Percentiles rank a stretch among this genome's conserved stretches.
These are phyloP conservation scores for Gymnothorax reevesii DNA, from an alignment of 2,797 vertebrate species.

Conservation along the genomic window DNA sequence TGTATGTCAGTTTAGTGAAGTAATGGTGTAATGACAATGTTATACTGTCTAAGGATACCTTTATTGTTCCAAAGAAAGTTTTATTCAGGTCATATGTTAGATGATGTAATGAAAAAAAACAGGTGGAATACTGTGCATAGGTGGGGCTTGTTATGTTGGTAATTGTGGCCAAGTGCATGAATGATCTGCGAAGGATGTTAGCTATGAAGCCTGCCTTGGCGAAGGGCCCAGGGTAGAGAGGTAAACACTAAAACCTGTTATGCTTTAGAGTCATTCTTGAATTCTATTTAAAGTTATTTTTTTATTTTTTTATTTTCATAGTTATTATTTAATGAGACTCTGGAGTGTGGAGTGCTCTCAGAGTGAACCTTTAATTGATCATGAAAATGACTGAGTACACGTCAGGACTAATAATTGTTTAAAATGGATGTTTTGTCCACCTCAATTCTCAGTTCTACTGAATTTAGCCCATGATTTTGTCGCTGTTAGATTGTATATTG, in stretches of 20 bases:
- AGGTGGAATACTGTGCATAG: not conserved
- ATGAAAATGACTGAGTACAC: too few relatives aligned
- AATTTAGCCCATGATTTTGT: too few relatives aligned
- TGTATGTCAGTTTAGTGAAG: not conserved
- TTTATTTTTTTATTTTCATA: not conserved
- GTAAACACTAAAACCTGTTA: not conserved
- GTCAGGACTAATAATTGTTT: too few relatives aligned
- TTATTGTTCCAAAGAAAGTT: conserved; percentile 4
- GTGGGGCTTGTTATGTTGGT: not conserved
- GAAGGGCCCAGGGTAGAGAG: not conserved
- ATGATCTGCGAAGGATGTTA: not conserved
- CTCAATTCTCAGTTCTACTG: too few relatives aligned
- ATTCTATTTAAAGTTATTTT: not conserved
- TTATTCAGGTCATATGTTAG: not conserved
- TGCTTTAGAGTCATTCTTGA: not conserved
- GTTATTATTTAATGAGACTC: too few relatives aligned
- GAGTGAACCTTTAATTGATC: too few relatives aligned
- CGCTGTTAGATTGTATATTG: too few relatives aligned
- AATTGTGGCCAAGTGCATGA: not conserved
- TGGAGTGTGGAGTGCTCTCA: too few relatives aligned
- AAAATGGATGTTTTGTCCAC: too few relatives aligned
- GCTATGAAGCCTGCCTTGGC: not conserved
- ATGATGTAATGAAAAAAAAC: not conserved
- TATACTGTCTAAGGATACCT: not conserved
- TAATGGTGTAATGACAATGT: not conserved